Conservation (phyloP, 2,797 vertebrate genomes). For the Falco columbarius region DNA sequence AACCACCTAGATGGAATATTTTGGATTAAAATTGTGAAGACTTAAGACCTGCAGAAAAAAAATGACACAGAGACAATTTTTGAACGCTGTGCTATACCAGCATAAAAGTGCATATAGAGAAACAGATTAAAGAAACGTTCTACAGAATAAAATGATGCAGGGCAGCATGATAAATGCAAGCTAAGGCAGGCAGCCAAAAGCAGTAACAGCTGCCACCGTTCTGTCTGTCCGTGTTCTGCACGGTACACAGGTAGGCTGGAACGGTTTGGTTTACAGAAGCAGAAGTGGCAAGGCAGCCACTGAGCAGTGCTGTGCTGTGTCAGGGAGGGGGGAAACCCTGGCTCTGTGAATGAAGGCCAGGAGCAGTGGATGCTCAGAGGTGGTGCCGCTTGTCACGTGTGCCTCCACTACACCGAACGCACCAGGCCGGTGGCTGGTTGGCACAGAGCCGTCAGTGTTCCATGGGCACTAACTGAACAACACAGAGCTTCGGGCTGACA, state of each 20-base stretch:
- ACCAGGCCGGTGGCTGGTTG: neutral
- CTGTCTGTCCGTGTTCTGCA: neutral
- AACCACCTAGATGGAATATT: neutral
- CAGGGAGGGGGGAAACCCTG: accelerated
- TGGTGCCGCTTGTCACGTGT: neutral
- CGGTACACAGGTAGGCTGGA: neutral
- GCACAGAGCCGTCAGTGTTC: neutral
- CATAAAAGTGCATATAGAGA: neutral
- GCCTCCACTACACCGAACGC: neutral
- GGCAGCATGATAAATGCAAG: neutral
- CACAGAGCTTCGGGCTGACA: neutral
- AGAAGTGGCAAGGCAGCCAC: neutral
- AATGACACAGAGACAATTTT: neutral
- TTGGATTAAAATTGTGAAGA: neutral
- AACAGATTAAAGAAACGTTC: neutral
- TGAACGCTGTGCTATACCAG: neutral
- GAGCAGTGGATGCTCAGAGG: neutral
- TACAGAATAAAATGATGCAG: neutral
- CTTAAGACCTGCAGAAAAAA: neutral
- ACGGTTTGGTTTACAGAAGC: neutral
- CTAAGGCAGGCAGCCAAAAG: neutral
- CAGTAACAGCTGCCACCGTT: neutral
- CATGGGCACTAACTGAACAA: neutral
- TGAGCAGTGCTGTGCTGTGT: neutral
- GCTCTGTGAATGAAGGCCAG: neutral